Base-by-base conservation (phyloP, 2,113 vertebrate genomes). In the Symphodus melops region DNA sequence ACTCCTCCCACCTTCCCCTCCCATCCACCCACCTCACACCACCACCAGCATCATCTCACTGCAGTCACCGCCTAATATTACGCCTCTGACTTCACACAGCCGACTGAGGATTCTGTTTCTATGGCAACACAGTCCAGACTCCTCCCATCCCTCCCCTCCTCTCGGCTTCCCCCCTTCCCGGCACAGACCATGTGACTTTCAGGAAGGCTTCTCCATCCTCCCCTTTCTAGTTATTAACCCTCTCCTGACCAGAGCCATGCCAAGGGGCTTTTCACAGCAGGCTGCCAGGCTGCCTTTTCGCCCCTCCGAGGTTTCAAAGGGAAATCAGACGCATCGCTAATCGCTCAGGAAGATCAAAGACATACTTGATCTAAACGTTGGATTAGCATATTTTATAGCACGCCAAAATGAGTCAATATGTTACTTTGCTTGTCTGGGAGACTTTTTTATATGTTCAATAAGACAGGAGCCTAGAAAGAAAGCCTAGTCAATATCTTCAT, bases 41-140 rank as follows among this genome's bases (percentile, higher is more conserved):
- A 89, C 81, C 39, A 51, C 19, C 48, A 51, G 48, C 84, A 83
- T 85, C 87, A 86, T 88, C 79, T 64, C 76, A 79, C 87, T 91
- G 87, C 84, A 92, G 92, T 93, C 91, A 91, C 91, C 68, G 68
- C 89, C 90, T 92, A 86, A 91, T 89, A 92, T 92, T 86, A 83
- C 52, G 89, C 88, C 76, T 88, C 89, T 93, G 92, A 93, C 93
- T 93, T 92, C 90, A 93, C 91, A 90, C 86, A 85, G 90, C 90
- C 91, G 88, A 88, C 88, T 65, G 86, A 91, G 89, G 89, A 89
- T 92, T 88, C 88, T 85, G 92, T 94, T 94, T 91, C 93, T 89
- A 94, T 72, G 91, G 92, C 91, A 93, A 94, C 93, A 75, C 54
- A 80, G 70, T 85, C 81, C 80, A 44, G 76, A 83, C 87, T 88